Percentiles rank a stretch among this genome's conserved stretches.
phyloP scores from a whole-genome alignment of 1,140 invertebrate species.

The Drosophila nasuta region DNA sequence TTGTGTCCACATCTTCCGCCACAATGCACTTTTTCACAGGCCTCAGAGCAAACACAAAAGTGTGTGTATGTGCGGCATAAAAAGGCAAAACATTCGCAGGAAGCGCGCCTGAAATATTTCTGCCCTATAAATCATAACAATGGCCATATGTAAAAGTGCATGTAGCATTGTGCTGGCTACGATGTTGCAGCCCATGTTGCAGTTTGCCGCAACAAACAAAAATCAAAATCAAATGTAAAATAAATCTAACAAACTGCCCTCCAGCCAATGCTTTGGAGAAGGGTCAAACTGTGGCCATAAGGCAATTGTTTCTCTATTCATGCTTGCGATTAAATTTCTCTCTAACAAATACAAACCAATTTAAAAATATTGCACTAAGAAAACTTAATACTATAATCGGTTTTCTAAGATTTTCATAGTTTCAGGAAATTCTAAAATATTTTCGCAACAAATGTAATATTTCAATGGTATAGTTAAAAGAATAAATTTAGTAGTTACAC shows the following conservation, averaged over 20 bases:
- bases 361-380: too few relatives aligned
- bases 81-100: constrained; percentile 60
- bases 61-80: constrained; percentile 38
- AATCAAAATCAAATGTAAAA: constrained; percentile 77
- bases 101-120: constrained; percentile 78
- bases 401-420: too few relatives aligned
- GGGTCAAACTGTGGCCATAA: constrained; percentile 1
- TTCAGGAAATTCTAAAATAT: too few relatives aligned
- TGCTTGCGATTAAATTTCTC: too few relatives aligned
- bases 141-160: constrained; percentile 72
- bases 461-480: too few relatives aligned
- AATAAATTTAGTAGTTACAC: too few relatives aligned
- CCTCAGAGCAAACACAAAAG: constrained; percentile 27
- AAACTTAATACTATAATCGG: too few relatives aligned
- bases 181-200: constrained; percentile 34
- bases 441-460: too few relatives aligned
- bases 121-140: constrained; percentile 81
- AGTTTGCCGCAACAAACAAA: constrained; percentile 60
- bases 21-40: constrained; percentile 20
- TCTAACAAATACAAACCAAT: too few relatives aligned
- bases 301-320: constrained; percentile 9
- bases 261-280: not conserved
- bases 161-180: constrained; percentile 51
- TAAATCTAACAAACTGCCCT: constrained; percentile 60
- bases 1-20: not conserved